phyloP scores from a whole-genome alignment of 2,797 vertebrate species.

The Eulemur mongoz region DNA sequence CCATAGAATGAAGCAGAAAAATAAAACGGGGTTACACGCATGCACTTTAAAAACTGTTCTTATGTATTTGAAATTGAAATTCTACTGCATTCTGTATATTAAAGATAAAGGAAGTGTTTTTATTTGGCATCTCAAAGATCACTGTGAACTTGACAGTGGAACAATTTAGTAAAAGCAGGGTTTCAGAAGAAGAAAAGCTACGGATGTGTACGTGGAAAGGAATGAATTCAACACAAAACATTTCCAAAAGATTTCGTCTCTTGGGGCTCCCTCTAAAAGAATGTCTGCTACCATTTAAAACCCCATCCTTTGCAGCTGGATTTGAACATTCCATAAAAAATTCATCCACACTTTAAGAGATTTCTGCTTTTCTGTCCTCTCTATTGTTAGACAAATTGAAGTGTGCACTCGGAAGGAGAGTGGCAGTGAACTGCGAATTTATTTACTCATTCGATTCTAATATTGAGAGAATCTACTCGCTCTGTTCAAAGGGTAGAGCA shows the following conservation, averaged over 20 bases:
- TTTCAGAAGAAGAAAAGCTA: not conserved
- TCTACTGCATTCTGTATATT: constrained; percentile 19
- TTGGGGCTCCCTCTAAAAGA: constrained; percentile 87
- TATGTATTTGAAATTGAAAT: not conserved
- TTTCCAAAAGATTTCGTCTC: constrained; percentile 85
- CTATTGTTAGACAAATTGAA: constrained; percentile 99
- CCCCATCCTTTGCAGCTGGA: constrained; percentile 90
- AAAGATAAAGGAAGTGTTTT: constrained; percentile 34
- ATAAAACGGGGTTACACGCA: not conserved
- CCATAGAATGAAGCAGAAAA: not conserved
- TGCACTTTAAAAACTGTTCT: not conserved
- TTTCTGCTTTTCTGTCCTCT: constrained; percentile 90
- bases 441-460: constrained; percentile 95
- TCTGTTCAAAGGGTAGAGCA: constrained; percentile 96
- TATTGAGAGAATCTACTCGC: constrained; percentile 91
- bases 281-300: constrained; percentile 88
- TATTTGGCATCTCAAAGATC: not conserved
- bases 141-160: not conserved
- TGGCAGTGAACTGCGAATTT: constrained; percentile 93
- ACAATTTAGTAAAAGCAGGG: not conserved
- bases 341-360: constrained; percentile 94
- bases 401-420: constrained; percentile 91
- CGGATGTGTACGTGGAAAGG: not conserved
- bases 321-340: constrained; percentile 97
- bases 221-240: constrained; percentile 77